Base-by-base conservation (phyloP, 2,888 invertebrate species). In the Antheraea yamamai region DNA sequence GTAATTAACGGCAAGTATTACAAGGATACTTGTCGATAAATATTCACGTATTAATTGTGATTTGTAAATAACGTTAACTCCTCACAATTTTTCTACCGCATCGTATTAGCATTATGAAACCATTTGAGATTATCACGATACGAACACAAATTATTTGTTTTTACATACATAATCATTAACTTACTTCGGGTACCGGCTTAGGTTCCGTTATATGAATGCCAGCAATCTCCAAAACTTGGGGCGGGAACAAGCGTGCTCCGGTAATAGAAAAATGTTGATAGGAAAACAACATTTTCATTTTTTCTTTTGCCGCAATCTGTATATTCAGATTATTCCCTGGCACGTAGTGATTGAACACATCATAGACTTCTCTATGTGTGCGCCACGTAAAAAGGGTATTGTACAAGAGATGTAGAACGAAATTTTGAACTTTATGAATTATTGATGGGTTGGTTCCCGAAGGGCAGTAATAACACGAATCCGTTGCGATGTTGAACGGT, bases 231-330 rank as follows among this genome's bases (percentile, higher is more conserved):
- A 97, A 88, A 0, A 96, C 86, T 75, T 95, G 95, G 0, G 96
- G 95, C 0, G 95, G 84, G 35, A 91, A 78, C 0, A 96, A 93
- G 3, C 95, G 89, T 0, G 95, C 92, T 0, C 96, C 96, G 70
- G 95, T 95, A 30, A 96, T 81, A 0, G 96, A 95, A 77, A 94
- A 95, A 82, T 97, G 96, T 70, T 96, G 96, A 82, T 96, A 96
- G 0, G 95, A 90, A 76, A 96, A 90, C 76, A 96, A 83, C 79
- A 96, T 90, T 68, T 95, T 95, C 66, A 95, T 93, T 73, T 84
- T 88, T 23, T 95, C 92, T 75, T 87, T 94, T 0, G 84, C 89
- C 70, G 95, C 84, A 58, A 91, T 91, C 23, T 90, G 91, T 10
- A 96, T 86, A 58, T 95, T 91, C 12, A 96, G 90, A 30, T 89